These are phyloP conservation scores for Sardinella longiceps DNA, from an alignment of 2,797 vertebrate genomes.

Conservation along the genomic window DNA sequence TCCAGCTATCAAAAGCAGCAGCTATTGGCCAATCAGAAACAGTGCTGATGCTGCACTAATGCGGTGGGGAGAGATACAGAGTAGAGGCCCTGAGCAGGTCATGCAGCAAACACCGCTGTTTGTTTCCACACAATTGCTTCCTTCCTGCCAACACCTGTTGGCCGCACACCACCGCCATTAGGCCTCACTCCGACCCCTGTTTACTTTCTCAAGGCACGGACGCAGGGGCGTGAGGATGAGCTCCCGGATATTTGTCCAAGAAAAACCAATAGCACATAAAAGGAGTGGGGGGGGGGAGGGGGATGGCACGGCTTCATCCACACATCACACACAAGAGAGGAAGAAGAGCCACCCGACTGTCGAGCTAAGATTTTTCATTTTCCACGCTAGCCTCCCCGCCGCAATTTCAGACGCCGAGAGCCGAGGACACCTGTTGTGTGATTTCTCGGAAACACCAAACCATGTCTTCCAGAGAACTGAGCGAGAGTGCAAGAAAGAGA, in stretches of 20 bases:
- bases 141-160: conserved; percentile 41
- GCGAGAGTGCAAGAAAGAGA: background rate
- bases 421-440: background rate
- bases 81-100: background rate
- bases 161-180: conserved; percentile 25
- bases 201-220: conserved; percentile 34
- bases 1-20: background rate
- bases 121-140: conserved; percentile 41
- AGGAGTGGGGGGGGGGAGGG: too few species aligned
- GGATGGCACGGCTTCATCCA: background rate
- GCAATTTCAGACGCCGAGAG: background rate
- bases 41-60: background rate
- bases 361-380: background rate
- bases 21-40: background rate
- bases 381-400: background rate
- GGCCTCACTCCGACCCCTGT: conserved; percentile 29
- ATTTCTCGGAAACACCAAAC: background rate
- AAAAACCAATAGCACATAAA: conserved; percentile 41
- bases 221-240: background rate
- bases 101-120: conserved; percentile 29
- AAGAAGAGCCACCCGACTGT: background rate
- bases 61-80: background rate
- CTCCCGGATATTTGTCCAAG: conserved; percentile 45
- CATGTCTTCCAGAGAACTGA: background rate
- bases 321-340: background rate